Evolutionary conservation across 92 coral and sea anemone genomes (phyloP), one percentile per base, ranked within the genome.

Genomic region (Muricea muricata): DNA sequence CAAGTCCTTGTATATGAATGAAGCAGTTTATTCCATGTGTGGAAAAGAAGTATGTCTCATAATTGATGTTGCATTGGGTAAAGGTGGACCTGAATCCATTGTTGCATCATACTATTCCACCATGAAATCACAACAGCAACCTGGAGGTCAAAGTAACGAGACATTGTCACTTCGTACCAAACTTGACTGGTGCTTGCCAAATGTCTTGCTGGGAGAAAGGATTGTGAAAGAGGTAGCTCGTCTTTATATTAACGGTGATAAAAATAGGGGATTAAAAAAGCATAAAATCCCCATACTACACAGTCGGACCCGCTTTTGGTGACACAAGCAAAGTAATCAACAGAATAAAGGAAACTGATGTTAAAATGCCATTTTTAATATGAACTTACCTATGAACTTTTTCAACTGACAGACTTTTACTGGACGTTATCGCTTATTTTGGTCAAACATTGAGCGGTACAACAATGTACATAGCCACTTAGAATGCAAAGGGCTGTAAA

Each of bases 131-230:
- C 74, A 67, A 9, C 74, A 11, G 42, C 37, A 67, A 33, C 37
- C 39, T 29, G 74, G 74, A 67, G 39, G 39, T 17, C 74, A 67
- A 31, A 67, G 74, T 67, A 67, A 67, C 24, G 42, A 67, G 1
- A 67, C 39, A 12, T 31, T 67, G 74, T 67, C 74, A 4, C 40
- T 67, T 4, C 37, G 74, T 26, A 67, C 74, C 6, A 67, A 67
- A 11, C 74, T 67, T 1, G 74, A 67, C 74, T 67, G 74, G 74
- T 67, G 74, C 15, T 11, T 67, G 32, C 74, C 74, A 4, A 67
- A 67, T 67, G 74, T 67, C 41, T 67, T 67, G 21, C 37, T 30
- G 23, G 74, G 70, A 61, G 74, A 67, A 0, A 67, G 74, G 21
- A 67, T 67, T 14, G 15, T 67, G 1, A 31, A 26, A 67, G 74